phyloP scores from a whole-genome alignment of 2,113 vertebrate genomes.

The Oryzias celebensis region DNA sequence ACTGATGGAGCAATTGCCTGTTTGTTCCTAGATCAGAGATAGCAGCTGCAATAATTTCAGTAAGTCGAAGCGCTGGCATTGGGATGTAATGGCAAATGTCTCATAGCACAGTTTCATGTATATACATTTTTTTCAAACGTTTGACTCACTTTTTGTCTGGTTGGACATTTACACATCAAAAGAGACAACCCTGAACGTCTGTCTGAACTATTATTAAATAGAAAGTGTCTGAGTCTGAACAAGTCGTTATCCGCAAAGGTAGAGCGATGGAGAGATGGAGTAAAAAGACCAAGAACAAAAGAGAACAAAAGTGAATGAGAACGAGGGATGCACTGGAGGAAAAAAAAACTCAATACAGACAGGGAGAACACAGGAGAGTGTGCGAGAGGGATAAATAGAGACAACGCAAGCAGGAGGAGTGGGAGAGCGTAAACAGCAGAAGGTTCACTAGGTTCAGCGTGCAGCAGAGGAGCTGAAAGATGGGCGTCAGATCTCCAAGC shows the following conservation, averaged over 20 bases:
- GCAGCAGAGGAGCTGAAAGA: conserved; percentile 71
- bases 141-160: conserved; percentile 27
- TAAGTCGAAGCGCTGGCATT: not conserved
- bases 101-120: no score
- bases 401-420: conserved; percentile 56
- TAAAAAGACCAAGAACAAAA: conserved; percentile 47
- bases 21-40: conserved; percentile 21
- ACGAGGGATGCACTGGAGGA: conserved; percentile 57
- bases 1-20: conserved; percentile 52
- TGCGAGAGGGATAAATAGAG: conserved; percentile 66
- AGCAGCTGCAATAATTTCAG: conserved; percentile 1
- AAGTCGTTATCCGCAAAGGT: conserved; percentile 51
- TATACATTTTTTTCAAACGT: not conserved
- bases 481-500: conserved; percentile 70
- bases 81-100: conserved; percentile 1
- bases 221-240: conserved; percentile 55
- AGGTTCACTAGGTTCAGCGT: conserved; percentile 74
- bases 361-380: conserved; percentile 55
- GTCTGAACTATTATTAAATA: conserved; percentile 24
- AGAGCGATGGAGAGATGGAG: conserved; percentile 35
- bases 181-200: conserved; percentile 35
- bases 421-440: conserved; percentile 71
- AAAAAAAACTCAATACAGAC: conserved; percentile 36
- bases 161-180: conserved; percentile 11
- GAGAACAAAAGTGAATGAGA: conserved; percentile 56